Conservation (phyloP, 2,113 vertebrate genomes). For the Nansenia antarctica region DNA sequence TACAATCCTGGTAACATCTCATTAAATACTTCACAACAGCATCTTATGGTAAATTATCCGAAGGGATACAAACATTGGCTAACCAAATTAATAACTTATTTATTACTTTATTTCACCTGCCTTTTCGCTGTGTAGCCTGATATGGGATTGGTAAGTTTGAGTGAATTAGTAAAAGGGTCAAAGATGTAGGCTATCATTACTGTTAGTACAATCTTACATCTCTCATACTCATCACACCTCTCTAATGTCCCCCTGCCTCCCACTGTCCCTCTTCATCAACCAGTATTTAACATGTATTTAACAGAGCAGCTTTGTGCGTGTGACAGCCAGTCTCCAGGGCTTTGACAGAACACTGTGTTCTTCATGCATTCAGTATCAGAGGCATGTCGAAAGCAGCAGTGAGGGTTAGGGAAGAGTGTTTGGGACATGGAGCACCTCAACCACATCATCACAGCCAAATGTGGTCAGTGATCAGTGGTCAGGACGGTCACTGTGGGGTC, state of each 20-base stretch:
- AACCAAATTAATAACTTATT: no score
- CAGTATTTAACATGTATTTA: neutral
- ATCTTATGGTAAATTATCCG: no score
- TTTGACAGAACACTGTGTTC: neutral
- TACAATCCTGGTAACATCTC: no score
- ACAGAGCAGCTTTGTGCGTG: neutral
- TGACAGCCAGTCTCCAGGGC: neutral
- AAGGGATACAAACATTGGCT: no score
- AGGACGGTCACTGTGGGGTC: conserved; percentile 58
- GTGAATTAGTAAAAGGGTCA: no score
- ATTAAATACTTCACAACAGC: no score
- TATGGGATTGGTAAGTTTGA: no score
- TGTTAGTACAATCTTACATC: no score
- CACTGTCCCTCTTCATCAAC: neutral
- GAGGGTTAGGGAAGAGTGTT: neutral
- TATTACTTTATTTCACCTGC: no score
- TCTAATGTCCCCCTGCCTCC: neutral
- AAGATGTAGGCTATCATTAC: no score
- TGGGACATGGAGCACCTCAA: neutral
- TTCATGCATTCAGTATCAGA: neutral
- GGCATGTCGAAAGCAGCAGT: neutral
- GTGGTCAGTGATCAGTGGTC: conserved; percentile 48
- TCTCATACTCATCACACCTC: neutral
- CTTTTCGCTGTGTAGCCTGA: no score
- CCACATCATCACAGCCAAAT: neutral